Evolutionary conservation across 2,113 vertebrate genomes (phyloP).

Genomic region (Condylura cristata): DNA sequence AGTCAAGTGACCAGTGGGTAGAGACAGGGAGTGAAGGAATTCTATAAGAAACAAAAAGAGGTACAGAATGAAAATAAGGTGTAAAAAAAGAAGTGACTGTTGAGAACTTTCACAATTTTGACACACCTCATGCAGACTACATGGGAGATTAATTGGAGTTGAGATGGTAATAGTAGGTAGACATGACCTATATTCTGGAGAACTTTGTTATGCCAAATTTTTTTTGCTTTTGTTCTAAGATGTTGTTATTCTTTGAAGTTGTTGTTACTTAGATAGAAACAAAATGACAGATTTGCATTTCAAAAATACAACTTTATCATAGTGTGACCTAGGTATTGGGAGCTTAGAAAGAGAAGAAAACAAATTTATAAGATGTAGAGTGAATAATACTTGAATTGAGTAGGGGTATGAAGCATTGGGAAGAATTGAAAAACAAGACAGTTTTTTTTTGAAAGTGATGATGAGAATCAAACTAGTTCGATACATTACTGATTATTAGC

Average conservation of each 20-base stretch:
- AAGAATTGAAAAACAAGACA: not conserved
- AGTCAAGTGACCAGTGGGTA: not conserved
- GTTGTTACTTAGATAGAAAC: not conserved
- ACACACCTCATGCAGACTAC: not conserved
- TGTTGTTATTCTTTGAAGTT: not conserved
- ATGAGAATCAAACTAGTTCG: not conserved
- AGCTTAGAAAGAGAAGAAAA: not conserved
- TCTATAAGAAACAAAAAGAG: not conserved
- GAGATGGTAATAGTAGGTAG: not conserved
- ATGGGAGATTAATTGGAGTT: not conserved
- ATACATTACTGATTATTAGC: not conserved
- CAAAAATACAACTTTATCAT: not conserved
- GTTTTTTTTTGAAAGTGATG: not conserved
- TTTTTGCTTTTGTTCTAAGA: not conserved
- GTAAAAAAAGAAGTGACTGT: not conserved
- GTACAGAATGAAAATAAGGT: not conserved
- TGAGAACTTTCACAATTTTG: not conserved
- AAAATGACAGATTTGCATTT: not conserved
- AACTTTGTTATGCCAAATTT: not conserved
- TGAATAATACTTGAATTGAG: not conserved
- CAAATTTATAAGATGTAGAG: not conserved
- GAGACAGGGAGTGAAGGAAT: not conserved
- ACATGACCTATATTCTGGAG: not conserved
- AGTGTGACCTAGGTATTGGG: not conserved
- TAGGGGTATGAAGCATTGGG: not conserved